A percentile compares a stretch with the other conserved stretches of the same genome.
Conservation (phyloP, 1,140 invertebrate genomes). For the Chironomus striatipennis region DNA sequence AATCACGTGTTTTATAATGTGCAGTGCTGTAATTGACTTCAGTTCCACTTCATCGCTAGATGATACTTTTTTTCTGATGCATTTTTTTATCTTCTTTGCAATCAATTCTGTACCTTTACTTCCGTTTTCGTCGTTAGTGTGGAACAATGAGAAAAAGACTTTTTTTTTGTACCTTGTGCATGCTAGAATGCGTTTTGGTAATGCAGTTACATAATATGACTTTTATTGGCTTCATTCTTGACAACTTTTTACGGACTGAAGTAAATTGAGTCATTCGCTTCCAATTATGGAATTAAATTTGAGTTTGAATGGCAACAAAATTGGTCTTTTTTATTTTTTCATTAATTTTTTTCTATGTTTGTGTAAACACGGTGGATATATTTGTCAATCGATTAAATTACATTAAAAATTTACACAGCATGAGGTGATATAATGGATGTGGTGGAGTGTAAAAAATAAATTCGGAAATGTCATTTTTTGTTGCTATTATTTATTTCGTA, state of each 20-base stretch:
- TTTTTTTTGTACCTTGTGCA: not conserved
- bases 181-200: not conserved
- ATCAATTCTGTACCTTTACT: not conserved
- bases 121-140: not conserved
- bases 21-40: not conserved
- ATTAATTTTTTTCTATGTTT: not conserved
- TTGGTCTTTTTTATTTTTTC: not conserved
- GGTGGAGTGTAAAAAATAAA: too few relatives aligned
- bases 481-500: too few relatives aligned
- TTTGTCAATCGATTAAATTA: not conserved
- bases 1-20: constrained; percentile 13
- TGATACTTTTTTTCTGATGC: not conserved
- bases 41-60: not conserved
- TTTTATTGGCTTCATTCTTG: not conserved
- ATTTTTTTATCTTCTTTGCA: not conserved
- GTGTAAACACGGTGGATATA: not conserved
- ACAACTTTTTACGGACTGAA: not conserved
- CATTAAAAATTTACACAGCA: not conserved
- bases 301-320: not conserved
- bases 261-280: not conserved
- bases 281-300: not conserved
- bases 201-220: not conserved
- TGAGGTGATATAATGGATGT: too few relatives aligned
- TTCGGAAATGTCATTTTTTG: too few relatives aligned
- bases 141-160: too few relatives aligned